Base-by-base conservation (phyloP, 2,888 invertebrate species). In the Cistogaster globosa region DNA sequence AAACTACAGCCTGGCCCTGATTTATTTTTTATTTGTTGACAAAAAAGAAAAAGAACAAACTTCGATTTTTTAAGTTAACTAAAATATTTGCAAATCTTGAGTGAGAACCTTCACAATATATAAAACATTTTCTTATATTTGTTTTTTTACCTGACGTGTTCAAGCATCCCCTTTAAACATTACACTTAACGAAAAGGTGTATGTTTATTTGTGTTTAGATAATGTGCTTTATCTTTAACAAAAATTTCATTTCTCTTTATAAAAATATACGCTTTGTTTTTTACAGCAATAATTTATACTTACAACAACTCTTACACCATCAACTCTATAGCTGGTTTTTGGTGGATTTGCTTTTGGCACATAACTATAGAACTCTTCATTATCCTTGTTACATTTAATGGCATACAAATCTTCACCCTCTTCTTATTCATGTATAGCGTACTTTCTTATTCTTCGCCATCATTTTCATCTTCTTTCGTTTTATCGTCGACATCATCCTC, bases 311-410 rank as follows among this genome's bases (percentile, higher is more conserved):
- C 93, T 93, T 77, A 95, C 93, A 48, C 95, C 95, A 87, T 95
- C 95, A 69, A 95, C 93, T 89, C 94, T 94, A 92, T 96, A 96
- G 86, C 95, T 95, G 90, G 94, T 95, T 89, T 96, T 95, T 86
- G 95, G 95, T 11, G 96, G 95, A 86, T 94, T 94, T 87, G 94
- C 94, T 91, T 95, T 95, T 77, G 96, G 96, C 91, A 96, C 95
- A 91, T 94, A 96, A 88, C 96, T 94, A 93, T 96, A 97, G 93
- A 97, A 96, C 92, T 97, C 97, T 90, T 96, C 96, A 93, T 96
- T 95, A 93, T 96, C 96, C 91, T 96, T 95, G 93, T 96, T 96
- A 96, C 96, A 97, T 93, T 96, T 96, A 89, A 96, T 96, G 22
- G 96, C 95, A 92, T 97, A 96, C 72, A 97, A 93, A 36, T 94